Base-by-base conservation (phyloP, 2,113 vertebrate genomes). In the Apeltes quadracus region DNA sequence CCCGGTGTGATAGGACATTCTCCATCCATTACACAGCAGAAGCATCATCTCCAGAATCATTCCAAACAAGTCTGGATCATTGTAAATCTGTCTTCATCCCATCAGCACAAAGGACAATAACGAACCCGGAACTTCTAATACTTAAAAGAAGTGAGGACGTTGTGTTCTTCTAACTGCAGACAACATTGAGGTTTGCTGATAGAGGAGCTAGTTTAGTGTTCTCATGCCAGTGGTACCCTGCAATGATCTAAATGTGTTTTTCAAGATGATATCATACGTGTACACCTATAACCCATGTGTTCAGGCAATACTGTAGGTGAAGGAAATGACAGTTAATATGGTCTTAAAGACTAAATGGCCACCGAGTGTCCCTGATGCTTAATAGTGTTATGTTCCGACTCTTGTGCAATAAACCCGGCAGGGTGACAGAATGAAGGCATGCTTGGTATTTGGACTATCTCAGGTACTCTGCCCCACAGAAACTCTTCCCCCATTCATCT, bases 381-480 rank as follows among this genome's bases (percentile, higher is more conserved):
- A 27, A 4, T n/a, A 13, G n/a, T 23, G 4, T 4, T 11, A n/a
- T 46, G 22, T 57, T 29, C 14, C 13, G 69, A 27, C 2, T 12
- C 43, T 75, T 69, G 59, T 55, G 44, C 75, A 85, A 72, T 43
- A 38, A 59, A 18, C 43, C 1, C 23, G 20, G 15, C 51, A 62
- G 39, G 34, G 12, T 72, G 7, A 58, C 64, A n/a, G 57, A 2
- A 29, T 61, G 46, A 36, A 83, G 57, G 75, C 61, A 83, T 67
- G 38, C 14, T 36, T 54, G 77, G 78, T 64, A 90, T 90, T 62
- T 76, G 55, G 39, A 46, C 51, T 13, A 83, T 65, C 62, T 87
- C 69, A 79, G 76, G 75, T 59, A 88, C 86, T 78, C 72, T 29
- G 18, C 54, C 75, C 44, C 36, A 46, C 55, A 56, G 79, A 55